Conservation (phyloP, 2,113 vertebrate species). For the Genyomyrus donnyi region DNA sequence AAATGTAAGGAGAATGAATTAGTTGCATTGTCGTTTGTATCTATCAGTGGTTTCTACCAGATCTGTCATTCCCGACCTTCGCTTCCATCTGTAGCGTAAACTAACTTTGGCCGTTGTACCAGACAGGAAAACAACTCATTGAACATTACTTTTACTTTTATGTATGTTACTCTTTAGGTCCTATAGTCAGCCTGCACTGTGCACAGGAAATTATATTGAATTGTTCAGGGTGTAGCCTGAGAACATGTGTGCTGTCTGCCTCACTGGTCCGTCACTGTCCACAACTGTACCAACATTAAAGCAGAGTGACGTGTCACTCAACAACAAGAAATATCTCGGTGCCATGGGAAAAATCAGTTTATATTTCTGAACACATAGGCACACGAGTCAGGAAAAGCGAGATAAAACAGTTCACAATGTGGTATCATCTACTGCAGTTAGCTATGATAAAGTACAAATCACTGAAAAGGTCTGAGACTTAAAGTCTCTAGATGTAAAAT, state of each 20-base stretch:
- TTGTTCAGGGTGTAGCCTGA: not conserved
- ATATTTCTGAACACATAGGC: not conserved
- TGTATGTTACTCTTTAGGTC: not conserved
- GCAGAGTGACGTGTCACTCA: not conserved
- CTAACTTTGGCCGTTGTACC: not conserved
- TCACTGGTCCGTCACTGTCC: not conserved
- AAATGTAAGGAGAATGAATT: not conserved
- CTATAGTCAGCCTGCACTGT: not conserved
- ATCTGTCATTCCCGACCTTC: not conserved
- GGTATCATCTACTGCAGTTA: not conserved
- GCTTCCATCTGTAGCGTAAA: not conserved
- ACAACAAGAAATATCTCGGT: not conserved
- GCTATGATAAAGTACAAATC: not conserved
- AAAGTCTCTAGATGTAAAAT: not conserved
- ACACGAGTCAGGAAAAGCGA: not conserved
- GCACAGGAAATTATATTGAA: not conserved
- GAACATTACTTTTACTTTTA: not conserved
- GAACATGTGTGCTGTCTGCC: not conserved
- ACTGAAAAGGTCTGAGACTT: not conserved
- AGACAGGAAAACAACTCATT: not conserved
- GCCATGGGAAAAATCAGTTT: not conserved
- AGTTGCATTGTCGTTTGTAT: not conserved
- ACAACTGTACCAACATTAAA: not conserved
- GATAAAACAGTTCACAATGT: not conserved
- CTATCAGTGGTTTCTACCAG: not conserved